phyloP scores from a whole-genome alignment of 2,888 invertebrate genomes.

The Exephanes ischioxanthus region DNA sequence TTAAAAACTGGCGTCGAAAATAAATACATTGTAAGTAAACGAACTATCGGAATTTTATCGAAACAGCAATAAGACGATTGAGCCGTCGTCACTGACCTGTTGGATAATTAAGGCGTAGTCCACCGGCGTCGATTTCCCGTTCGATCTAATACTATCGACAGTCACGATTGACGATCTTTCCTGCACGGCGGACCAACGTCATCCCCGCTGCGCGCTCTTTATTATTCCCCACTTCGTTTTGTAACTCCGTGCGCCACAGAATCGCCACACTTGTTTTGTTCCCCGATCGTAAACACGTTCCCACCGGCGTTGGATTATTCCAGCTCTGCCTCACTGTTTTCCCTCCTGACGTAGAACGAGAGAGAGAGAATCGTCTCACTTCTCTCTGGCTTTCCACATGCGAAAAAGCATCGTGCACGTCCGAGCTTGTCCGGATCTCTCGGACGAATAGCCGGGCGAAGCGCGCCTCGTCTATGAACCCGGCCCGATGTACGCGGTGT shows the following conservation, averaged over 20 bases:
- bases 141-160: constrained; percentile 29
- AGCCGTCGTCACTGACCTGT: background rate
- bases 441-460: background rate
- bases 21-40: background rate
- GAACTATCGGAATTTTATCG: background rate
- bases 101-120: constrained; percentile 4
- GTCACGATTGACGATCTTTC: constrained; percentile 13
- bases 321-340: background rate
- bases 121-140: background rate
- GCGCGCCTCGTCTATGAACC: background rate
- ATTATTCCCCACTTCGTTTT: constrained; percentile 1
- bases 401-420: constrained; percentile 73
- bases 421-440: constrained; percentile 1
- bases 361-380: constrained; percentile 66
- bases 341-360: no score
- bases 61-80: background rate
- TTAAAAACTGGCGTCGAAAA: background rate
- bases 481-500: background rate
- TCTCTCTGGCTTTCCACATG: constrained; percentile 76
- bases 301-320: background rate
- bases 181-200: constrained; percentile 15
- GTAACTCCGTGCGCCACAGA: constrained; percentile 10
- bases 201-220: constrained; percentile 6
- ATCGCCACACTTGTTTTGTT: constrained; percentile 3
- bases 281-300: background rate